Conservation (phyloP, 2,113 vertebrate genomes). For the Merops nubicus region DNA sequence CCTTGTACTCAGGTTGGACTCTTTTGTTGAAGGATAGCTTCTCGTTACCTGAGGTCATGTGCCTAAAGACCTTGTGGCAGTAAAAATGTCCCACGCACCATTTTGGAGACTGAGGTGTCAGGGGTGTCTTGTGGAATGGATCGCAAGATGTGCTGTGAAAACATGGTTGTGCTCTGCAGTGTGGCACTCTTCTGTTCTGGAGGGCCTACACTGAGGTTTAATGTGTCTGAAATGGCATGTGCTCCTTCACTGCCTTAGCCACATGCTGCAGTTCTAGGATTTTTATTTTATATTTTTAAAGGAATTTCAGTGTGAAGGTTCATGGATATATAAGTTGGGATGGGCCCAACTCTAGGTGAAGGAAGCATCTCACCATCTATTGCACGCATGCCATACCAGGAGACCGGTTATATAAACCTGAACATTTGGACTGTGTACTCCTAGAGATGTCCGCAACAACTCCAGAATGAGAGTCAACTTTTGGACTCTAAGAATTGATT, state of each 20-base stretch:
- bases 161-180: fast-evolving
- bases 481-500: not conserved
- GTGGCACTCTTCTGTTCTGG: not conserved
- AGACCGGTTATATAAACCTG: not conserved
- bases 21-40: not conserved
- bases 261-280: not conserved
- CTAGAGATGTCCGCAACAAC: not conserved
- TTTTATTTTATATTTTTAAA: not conserved
- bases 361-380: fast-evolving
- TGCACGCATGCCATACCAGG: not conserved
- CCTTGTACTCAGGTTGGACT: not conserved
- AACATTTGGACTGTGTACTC: not conserved
- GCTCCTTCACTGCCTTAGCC: not conserved
- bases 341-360: not conserved
- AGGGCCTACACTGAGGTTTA: not conserved
- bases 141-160: fast-evolving
- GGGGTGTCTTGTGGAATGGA: not conserved
- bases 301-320: not conserved
- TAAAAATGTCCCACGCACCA: not conserved
- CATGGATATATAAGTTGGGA: not conserved
- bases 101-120: not conserved
- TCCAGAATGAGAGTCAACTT: not conserved
- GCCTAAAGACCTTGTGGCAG: not conserved
- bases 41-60: not conserved
- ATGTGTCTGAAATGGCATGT: fast-evolving